Evolutionary conservation across 1,140 invertebrate genomes (phyloP), one percentile per base, ranked within the genome.

Genomic region (Drosophila erecta): DNA sequence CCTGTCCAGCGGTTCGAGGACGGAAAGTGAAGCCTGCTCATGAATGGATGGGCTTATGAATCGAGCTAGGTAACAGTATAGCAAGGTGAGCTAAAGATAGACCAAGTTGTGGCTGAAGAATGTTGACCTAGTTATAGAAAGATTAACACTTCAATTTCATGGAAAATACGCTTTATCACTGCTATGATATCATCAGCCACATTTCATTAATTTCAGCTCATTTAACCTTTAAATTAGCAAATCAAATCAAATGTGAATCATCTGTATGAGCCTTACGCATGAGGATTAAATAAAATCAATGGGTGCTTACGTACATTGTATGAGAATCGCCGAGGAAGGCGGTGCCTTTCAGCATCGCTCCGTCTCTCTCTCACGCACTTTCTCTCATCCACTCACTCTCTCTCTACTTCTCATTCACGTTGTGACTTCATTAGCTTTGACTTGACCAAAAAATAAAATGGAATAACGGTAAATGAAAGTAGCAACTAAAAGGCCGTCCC

Each of bases 1-100:
- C 70, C 71, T 50, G 51, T 50, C 43, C 40, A 54, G 51, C 40
- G 11, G 2, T 62, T 15, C 35, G 35, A 27, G 17, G 15, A 33
- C 61, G 33, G 33, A 64, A 38, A 35, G 27, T 20, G 5, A 67
- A 43, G 43, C 37, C 53, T 11, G 15, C 35, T 69, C 49, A 69
- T 69, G 66, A 69, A 69, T 69, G 66, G 40, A 33, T 30, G 40
- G 17, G 40, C 33, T 44, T 44, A 71, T 72, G 69, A 72, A 72
- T 71, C 20, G 51, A 66, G 50, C 27, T 12, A 6, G 17, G 11
- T 64, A 30, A 30, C 38, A 14, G 24, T 6, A 24, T 14, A 40
- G 41, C 15, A 6, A 30, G 15, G 22, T 15, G 4, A 38, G 35
- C 43, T 22, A 22, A 38, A 60, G 20, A 22, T 33, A 43, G 54